phyloP scores from a whole-genome alignment of 2,888 invertebrate species.

The Nymphalis c-album region DNA sequence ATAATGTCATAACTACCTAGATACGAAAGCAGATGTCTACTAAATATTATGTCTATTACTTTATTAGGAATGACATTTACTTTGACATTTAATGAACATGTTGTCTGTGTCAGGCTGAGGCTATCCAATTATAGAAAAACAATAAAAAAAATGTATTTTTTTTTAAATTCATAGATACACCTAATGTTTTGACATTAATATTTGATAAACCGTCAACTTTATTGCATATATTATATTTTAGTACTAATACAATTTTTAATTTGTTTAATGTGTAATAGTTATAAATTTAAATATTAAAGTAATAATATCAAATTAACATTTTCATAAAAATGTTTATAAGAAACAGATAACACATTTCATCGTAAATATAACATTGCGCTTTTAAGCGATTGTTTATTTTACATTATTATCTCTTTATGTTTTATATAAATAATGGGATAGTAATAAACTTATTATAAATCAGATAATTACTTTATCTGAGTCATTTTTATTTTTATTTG shows the following conservation, averaged over 20 bases:
- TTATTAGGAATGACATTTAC: neutral
- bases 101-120: neutral
- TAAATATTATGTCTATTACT: neutral
- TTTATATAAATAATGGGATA: neutral
- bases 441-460: neutral
- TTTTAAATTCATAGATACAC: neutral
- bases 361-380: neutral
- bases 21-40: too few relatives aligned
- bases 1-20: too few relatives aligned
- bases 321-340: neutral
- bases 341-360: neutral
- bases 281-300: neutral
- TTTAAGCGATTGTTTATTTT: neutral
- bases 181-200: constrained; percentile 3
- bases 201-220: neutral
- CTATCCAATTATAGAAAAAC: neutral
- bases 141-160: neutral
- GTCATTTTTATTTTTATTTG: too few relatives aligned
- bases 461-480: neutral
- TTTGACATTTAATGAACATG: neutral
- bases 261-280: neutral
- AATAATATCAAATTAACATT: neutral
- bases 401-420: neutral
- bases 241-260: neutral
- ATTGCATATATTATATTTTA: neutral